Evolutionary conservation across 2,113 vertebrate genomes (phyloP).

Genomic region (Mellivora capensis): DNA sequence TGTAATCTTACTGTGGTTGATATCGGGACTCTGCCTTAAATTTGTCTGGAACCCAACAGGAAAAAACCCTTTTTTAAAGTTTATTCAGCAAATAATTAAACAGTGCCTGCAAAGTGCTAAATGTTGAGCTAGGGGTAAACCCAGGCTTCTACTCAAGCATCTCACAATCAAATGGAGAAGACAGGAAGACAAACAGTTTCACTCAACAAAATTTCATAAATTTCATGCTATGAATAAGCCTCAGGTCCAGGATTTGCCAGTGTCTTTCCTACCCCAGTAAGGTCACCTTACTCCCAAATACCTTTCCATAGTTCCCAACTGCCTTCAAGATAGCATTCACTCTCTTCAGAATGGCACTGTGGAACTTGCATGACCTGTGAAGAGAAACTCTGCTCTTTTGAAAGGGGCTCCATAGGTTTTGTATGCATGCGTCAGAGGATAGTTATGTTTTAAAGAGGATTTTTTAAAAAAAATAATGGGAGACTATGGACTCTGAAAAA

Average conservation of each 20-base stretch:
- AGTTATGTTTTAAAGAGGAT: neutral
- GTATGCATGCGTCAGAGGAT: neutral
- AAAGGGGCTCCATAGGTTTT: neutral
- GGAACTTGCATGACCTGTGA: neutral
- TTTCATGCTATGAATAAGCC: neutral
- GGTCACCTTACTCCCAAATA: neutral
- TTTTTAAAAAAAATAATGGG: too few species aligned
- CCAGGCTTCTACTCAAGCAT: neutral
- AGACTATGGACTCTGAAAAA: too few species aligned
- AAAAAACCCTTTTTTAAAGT: neutral
- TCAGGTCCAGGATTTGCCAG: neutral
- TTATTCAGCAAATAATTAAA: neutral
- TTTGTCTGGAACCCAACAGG: neutral
- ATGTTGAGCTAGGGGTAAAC: neutral
- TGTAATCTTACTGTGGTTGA: neutral
- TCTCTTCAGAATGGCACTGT: neutral
- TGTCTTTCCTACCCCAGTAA: neutral
- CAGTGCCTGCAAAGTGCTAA: neutral
- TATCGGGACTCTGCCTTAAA: neutral
- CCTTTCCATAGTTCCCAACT: neutral
- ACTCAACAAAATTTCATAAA: neutral
- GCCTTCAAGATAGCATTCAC: neutral
- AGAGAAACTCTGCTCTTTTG: neutral
- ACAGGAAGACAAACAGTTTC: neutral
- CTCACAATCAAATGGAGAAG: neutral